phyloP scores from a whole-genome alignment of 2,888 invertebrate species.

The Hypomecis atomaria region DNA sequence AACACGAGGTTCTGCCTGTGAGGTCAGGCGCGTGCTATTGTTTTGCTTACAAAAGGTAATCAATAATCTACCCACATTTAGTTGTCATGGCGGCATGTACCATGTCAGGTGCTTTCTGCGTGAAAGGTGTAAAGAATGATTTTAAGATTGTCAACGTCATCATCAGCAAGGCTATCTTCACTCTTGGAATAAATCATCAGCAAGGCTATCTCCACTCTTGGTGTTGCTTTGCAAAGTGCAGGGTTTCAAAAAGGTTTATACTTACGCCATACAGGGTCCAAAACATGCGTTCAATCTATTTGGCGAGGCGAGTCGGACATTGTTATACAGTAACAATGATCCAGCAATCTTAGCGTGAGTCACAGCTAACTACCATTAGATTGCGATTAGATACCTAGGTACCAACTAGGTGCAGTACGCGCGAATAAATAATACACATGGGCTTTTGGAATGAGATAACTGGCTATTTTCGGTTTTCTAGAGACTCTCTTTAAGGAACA shows the following conservation, averaged over 20 bases:
- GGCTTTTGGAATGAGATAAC: no score
- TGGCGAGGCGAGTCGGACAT: conserved; percentile 16
- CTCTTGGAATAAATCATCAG: no score
- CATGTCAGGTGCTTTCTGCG: conserved; percentile 4
- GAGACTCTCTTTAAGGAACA: no score
- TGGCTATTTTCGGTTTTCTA: no score
- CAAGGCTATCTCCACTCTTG: no score
- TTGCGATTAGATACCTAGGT: conserved; percentile 27
- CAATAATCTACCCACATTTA: conserved; percentile 20
- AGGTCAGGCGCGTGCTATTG: conserved; percentile 21
- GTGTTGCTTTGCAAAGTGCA: no score
- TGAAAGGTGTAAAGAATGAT: no score
- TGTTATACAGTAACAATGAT: conserved; percentile 35
- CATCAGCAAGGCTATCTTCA: no score
- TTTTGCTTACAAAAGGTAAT: conserved; percentile 15
- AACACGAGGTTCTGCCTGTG: conserved; percentile 13
- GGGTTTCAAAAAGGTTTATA: no score
- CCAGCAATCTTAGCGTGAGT: conserved; percentile 36
- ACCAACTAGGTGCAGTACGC: not conserved
- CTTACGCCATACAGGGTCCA: no score
- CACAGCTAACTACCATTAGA: conserved; percentile 32
- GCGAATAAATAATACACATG: no score
- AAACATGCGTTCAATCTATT: conserved; percentile 13
- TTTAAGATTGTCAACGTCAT: no score
- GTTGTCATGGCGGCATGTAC: conserved; percentile 1